A percentile compares a stretch with the other conserved stretches of the same genome.
Conservation (phyloP, 2,113 vertebrate species). For the Australoheros scitulus region DNA sequence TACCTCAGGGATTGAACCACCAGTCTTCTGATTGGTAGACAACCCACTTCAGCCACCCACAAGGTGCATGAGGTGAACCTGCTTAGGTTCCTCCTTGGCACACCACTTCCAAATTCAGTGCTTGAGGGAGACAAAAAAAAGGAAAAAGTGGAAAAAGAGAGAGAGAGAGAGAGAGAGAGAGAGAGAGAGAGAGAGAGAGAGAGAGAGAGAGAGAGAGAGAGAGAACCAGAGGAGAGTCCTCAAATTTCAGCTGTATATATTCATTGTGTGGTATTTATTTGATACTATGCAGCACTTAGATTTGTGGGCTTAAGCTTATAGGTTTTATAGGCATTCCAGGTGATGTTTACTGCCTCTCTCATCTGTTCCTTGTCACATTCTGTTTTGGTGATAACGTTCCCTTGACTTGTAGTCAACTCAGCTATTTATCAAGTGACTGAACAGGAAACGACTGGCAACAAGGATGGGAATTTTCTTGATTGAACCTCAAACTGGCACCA, state of each 20-base stretch:
- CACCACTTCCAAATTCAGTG: too few relatives aligned
- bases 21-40: too few relatives aligned
- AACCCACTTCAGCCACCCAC: too few relatives aligned
- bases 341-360: conserved; percentile 7
- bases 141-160: too few relatives aligned
- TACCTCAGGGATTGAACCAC: too few relatives aligned
- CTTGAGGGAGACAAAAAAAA: not conserved
- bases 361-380: conserved; percentile 9
- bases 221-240: not conserved
- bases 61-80: too few relatives aligned
- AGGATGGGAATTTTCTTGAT: not conserved
- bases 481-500: conserved; percentile 17
- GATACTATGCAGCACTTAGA: not conserved
- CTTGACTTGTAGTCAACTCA: conserved; percentile 28
- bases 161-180: too few relatives aligned
- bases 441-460: not conserved
- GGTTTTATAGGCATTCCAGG: not conserved
- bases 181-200: too few relatives aligned
- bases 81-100: too few relatives aligned
- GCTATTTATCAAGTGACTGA: conserved; percentile 23
- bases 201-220: too few relatives aligned
- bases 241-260: not conserved
- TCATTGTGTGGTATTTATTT: not conserved
- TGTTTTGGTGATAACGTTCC: conserved; percentile 7
- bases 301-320: not conserved